Base-by-base conservation (phyloP, 2,797 vertebrate genomes). In the Cyclopterus lumpus region DNA sequence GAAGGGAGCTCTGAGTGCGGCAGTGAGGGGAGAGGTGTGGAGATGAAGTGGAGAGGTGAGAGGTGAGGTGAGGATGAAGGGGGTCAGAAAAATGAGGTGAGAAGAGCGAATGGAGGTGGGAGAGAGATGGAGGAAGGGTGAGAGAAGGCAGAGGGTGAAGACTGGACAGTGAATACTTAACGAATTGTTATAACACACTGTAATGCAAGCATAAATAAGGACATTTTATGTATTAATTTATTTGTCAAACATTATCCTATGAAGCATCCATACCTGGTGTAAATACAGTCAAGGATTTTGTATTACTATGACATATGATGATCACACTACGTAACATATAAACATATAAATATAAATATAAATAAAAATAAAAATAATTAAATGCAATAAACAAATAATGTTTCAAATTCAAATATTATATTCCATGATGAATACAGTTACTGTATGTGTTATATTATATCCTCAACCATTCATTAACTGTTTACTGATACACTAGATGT, bases 1-100 rank as follows among this genome's bases (percentile, higher is more conserved):
- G 62, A 65, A 30, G 42, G 51, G 51, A 44, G 69, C 58, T 54
- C 57, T 60, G 69, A 61, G 44, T 36, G 36, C 16, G 30, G 26
- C 46, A 49, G 60, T 30, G 44, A 71, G 49, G 44, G 36, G 49
- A 22, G 76, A 59, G 93, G 94, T 51, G 63, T 51, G 46, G 63
- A 65, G 63, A 51, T 51, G 84, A 63, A 62, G 78, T 40, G 72
- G 53, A 70, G 73, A 83, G 76, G 82, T 93, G 86, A 83, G 78
- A 86, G 77, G 75, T 75, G 80, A 73, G 76, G 69, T 75, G 88
- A 76, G 71, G 75, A 68, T 65, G 67, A 59, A 70, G 66, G 51
- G 53, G 67, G 66, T 46, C 18, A n/a, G 61, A 65, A 67, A 67
- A 77, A 63, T 10, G 36, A 85, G 82, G 89, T 82, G 89, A 88